phyloP scores from a whole-genome alignment of 2,888 invertebrate genomes.

The Himalopsyche tibetana region DNA sequence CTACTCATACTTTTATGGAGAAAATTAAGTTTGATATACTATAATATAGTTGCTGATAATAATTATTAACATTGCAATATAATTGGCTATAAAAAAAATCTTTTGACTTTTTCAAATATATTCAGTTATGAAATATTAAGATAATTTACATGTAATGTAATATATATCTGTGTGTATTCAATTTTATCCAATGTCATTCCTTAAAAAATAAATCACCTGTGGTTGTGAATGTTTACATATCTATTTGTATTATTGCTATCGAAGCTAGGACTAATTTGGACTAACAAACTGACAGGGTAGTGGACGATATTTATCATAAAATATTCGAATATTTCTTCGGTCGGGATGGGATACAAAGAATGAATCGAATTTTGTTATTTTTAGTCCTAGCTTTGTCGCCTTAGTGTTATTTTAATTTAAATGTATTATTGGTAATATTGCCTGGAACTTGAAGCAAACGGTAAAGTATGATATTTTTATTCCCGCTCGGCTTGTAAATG shows the following conservation, averaged over 20 bases:
- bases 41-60: background rate
- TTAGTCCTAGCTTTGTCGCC: conserved; percentile 28
- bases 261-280: conserved; percentile 8
- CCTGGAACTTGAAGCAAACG: background rate
- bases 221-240: conserved; percentile 65
- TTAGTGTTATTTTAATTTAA: background rate
- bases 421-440: background rate
- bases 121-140: too few relatives aligned
- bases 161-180: background rate
- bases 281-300: background rate
- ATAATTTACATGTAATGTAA: background rate
- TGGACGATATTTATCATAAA: background rate
- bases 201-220: conserved; percentile 39
- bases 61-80: background rate
- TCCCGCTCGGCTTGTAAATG: too few relatives aligned
- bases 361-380: background rate
- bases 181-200: background rate
- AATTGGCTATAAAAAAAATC: background rate
- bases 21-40: too few relatives aligned
- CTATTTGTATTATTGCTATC: conserved; percentile 23
- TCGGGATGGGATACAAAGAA: background rate
- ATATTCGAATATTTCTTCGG: background rate
- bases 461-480: background rate
- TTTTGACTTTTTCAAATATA: background rate
- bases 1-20: too few relatives aligned